Conservation (phyloP, 2,888 invertebrate genomes). For the Ischnura elegans region DNA sequence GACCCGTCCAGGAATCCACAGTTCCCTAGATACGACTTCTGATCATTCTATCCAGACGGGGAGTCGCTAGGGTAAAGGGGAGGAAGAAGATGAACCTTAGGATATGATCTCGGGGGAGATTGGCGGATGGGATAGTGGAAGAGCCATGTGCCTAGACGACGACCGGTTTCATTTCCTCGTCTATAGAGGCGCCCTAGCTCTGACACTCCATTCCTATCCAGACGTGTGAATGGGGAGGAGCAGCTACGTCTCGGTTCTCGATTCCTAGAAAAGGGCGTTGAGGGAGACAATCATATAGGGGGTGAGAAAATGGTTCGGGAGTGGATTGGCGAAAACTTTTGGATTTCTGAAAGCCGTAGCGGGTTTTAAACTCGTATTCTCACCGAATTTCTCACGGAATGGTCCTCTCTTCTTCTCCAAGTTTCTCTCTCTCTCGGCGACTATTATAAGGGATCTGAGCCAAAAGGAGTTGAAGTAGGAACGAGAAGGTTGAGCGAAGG, state of each 20-base stretch:
- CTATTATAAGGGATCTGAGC: background rate
- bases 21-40: background rate
- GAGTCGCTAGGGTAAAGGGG: background rate
- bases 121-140: background rate
- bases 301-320: background rate
- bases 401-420: background rate
- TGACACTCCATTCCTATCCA: background rate
- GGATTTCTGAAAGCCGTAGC: background rate
- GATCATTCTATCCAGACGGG: background rate
- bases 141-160: background rate
- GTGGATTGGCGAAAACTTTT: background rate
- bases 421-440: background rate
- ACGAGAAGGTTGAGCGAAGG: no score
- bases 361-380: background rate
- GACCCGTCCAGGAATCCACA: background rate
- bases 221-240: background rate
- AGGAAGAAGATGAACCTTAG: background rate
- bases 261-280: no score
- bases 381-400: background rate
- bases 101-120: background rate
- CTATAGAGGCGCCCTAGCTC: background rate
- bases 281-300: background rate
- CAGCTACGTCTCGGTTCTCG: no score
- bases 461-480: no score
- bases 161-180: background rate